Base-by-base conservation (phyloP, 2,113 vertebrate species). In the Procavia capensis region DNA sequence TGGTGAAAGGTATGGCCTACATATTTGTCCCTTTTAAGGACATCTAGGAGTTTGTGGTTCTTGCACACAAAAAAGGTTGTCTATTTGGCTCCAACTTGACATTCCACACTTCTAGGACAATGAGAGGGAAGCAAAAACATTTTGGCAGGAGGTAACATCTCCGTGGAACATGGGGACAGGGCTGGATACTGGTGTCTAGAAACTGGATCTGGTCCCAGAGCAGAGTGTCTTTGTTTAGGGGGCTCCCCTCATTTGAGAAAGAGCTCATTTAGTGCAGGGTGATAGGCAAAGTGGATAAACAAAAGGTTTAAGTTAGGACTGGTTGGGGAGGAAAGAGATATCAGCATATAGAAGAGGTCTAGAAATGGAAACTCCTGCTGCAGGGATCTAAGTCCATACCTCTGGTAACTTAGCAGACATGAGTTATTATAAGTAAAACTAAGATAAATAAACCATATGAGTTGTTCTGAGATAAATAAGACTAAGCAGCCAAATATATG, bases 381-480 rank as follows among this genome's bases (percentile, higher is more conserved):
- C 63, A 82, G 57, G 57, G 14, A 92, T 90, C 14, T 66, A 87
- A 7, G 13, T 17, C 79, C 43, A 85, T 24, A 80, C 4, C 16
- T 91, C 82, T 75, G 34, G 24, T 13, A 6, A 29, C 5, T 86
- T 27, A 88, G 22, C n/a, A 88, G 20, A 81, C 47, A 88, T 85
- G n/a, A 80, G 29, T 57, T 88, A 22, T 89, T 54, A 54, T 9
- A 54, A 54, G 17, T 54, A 54, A 54, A 16, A 54, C 50, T 54
- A 54, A 88, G 24, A 81, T n/a, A n/a, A n/a, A n/a, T n/a, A n/a
- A n/a, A n/a, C n/a, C n/a, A n/a, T 41, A 88, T 85, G 41, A 80
- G 25, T 47, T 89, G 24, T 87, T 95, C 34, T 83, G 93, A 82
- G 22, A 34, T 47, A 85, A 93, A 31, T 88, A 90, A 57, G 27